Evolutionary conservation across 2,888 invertebrate species (phyloP).

Genomic region (Drosophila monieri): DNA sequence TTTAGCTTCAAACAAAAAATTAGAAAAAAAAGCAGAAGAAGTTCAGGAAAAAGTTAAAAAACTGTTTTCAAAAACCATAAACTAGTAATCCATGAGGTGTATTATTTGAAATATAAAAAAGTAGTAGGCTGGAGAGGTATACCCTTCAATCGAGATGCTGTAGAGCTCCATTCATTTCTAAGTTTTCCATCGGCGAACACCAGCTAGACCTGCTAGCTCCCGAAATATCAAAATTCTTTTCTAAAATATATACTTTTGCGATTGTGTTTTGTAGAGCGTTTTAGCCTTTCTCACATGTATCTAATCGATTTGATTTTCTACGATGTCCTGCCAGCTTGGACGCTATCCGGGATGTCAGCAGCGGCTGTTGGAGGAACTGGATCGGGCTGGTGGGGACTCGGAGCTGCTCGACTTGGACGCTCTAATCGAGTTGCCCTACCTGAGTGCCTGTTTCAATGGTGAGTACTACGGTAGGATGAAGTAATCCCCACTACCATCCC

Average conservation of each 20-base stretch:
- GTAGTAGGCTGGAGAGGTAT: too few species aligned
- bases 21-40: too few species aligned
- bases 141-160: too few species aligned
- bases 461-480: neutral
- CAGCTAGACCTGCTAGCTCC: neutral
- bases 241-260: neutral
- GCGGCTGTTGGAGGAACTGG: constrained; percentile 72
- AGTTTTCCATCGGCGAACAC: neutral
- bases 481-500: too few species aligned
- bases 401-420: constrained; percentile 75
- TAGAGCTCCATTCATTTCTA: neutral
- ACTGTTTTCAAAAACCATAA: too few species aligned
- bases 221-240: neutral
- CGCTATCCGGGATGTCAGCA: constrained; percentile 72
- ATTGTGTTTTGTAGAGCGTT: neutral
- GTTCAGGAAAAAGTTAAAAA: too few species aligned
- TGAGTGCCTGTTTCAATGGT: constrained; percentile 82
- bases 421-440: constrained; percentile 77
- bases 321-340: constrained; percentile 62
- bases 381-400: constrained; percentile 49
- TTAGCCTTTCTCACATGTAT: neutral
- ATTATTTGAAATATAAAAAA: too few species aligned
- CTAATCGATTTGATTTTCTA: neutral
- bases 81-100: too few species aligned
- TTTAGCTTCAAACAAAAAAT: too few species aligned